Conservation (phyloP, 2,888 invertebrate species). For the Drosophila acutilabella region DNA sequence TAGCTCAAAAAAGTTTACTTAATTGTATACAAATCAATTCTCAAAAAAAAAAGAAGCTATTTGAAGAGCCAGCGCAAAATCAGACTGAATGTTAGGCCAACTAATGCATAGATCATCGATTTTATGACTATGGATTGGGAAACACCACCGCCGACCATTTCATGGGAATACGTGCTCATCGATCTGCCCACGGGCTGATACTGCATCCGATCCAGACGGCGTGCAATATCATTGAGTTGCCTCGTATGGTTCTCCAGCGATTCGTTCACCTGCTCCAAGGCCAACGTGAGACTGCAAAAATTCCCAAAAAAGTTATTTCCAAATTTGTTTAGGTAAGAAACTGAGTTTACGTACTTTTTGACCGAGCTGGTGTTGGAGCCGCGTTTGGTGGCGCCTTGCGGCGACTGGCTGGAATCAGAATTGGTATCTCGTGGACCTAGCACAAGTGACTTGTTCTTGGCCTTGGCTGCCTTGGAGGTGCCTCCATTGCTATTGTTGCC, state of each 20-base stretch:
- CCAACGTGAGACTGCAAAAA: conserved; percentile 85
- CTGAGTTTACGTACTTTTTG: conserved; percentile 63
- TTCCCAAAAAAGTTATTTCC: no score
- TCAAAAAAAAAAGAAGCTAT: conserved; percentile 56
- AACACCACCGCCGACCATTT: conserved; percentile 59
- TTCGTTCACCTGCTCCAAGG: conserved; percentile 86
- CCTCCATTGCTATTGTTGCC: background rate
- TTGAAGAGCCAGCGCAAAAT: conserved; percentile 81
- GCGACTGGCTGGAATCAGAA: conserved; percentile 86
- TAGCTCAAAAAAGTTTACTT: conserved; percentile 62
- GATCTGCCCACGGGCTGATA: conserved; percentile 68
- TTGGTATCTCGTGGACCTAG: conserved; percentile 85
- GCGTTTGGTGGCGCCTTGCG: conserved; percentile 74
- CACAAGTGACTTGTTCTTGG: conserved; percentile 62
- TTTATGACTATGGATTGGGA: conserved; percentile 77
- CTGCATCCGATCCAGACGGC: conserved; percentile 82
- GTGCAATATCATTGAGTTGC: conserved; percentile 84
- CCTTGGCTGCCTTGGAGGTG: conserved; percentile 32
- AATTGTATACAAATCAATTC: conserved; percentile 40
- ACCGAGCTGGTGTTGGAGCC: conserved; percentile 52
- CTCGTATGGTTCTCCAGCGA: conserved; percentile 86
- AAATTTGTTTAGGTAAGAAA: background rate
- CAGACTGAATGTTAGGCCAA: conserved; percentile 76
- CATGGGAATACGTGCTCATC: conserved; percentile 39
- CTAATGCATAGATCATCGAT: conserved; percentile 73